These are phyloP conservation scores for Amiota mariae DNA, from an alignment of 2,888 invertebrate species.

Conservation along the genomic window DNA sequence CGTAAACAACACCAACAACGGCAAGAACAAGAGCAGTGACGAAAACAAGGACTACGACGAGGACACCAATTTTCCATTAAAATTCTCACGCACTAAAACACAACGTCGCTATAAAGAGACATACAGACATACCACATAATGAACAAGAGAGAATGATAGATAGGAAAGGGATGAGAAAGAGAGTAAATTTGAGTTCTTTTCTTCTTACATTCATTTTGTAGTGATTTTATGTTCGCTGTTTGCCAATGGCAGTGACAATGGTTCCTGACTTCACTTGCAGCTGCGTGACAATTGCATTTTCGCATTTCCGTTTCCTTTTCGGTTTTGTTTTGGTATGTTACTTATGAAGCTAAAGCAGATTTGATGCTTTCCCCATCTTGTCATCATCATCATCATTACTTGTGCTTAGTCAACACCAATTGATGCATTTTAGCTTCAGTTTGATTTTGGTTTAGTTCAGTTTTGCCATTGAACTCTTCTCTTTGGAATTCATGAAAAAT, in stretches of 20 bases:
- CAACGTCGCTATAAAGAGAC: not conserved
- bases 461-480: no score
- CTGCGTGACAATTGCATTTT: conserved; percentile 54
- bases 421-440: no score
- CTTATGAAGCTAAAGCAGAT: no score
- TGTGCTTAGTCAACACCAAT: not conserved
- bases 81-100: conserved; percentile 41
- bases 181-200: no score
- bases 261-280: conserved; percentile 25
- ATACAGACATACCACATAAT: not conserved
- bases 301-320: conserved; percentile 50
- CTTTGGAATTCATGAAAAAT: no score
- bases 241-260: not conserved
- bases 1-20: no score
- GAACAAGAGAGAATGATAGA: no score
- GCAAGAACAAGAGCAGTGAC: not conserved
- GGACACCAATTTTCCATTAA: conserved; percentile 56
- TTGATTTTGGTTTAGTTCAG: no score
- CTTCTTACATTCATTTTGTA: no score
- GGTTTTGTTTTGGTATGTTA: conserved; percentile 29
- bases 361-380: not conserved
- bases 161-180: no score
- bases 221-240: not conserved
- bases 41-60: conserved; percentile 34
- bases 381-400: not conserved